Evolutionary conservation across 2,888 invertebrate genomes (phyloP).

Genomic region (Clunio marinus): DNA sequence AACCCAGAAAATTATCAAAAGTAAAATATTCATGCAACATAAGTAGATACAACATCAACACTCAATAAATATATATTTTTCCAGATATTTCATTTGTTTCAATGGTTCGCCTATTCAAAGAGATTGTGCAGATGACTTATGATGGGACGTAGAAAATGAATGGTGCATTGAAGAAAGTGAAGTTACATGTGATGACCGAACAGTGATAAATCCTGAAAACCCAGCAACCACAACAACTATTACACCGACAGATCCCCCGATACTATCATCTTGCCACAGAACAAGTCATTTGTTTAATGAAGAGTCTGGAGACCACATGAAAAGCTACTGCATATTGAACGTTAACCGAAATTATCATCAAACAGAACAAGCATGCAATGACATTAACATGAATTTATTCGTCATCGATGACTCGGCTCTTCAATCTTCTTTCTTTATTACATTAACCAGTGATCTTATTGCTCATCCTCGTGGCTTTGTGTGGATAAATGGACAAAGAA

Average conservation of each 20-base stretch:
- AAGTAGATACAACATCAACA: too few species aligned
- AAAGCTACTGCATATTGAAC: neutral
- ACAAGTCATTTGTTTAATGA: neutral
- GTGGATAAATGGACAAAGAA: conserved; percentile 23
- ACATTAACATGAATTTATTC: conserved; percentile 4
- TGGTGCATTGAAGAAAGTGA: neutral
- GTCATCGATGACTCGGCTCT: neutral
- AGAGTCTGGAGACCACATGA: neutral
- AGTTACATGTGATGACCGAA: conserved; percentile 11
- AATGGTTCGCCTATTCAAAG: neutral
- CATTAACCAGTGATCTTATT: neutral
- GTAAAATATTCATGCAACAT: too few species aligned
- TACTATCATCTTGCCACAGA: neutral
- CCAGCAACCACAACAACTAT: neutral
- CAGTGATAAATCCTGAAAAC: conserved; percentile 1
- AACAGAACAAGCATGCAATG: neutral
- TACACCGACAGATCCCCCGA: neutral
- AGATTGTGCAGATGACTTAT: neutral
- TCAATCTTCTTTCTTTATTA: neutral
- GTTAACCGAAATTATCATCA: neutral
- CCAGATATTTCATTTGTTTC: conserved; percentile 9
- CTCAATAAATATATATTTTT: too few species aligned
- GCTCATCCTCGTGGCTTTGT: neutral
- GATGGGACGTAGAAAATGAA: neutral
- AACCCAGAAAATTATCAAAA: neutral